These are phyloP conservation scores for Nettapus auritus DNA, from an alignment of 2,113 vertebrate species.

Conservation along the genomic window DNA sequence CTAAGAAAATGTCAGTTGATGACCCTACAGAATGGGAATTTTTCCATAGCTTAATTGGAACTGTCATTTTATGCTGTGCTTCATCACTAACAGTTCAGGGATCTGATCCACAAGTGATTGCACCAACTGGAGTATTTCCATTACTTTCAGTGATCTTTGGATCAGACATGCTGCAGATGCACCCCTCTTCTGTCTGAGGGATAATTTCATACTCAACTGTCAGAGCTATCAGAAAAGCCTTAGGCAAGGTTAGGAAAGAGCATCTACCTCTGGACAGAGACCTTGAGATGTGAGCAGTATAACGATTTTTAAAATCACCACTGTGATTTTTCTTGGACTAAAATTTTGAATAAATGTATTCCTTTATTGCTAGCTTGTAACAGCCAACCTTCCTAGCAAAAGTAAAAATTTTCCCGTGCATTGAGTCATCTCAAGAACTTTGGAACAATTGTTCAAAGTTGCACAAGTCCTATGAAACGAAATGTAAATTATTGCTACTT, in stretches of 20 bases:
- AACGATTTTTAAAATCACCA: background rate
- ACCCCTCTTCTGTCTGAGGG: background rate
- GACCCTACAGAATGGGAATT: conserved; percentile 19
- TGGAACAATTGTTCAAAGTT: background rate
- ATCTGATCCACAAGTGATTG: background rate
- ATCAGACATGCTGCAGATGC: conserved; percentile 10
- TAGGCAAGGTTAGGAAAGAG: background rate
- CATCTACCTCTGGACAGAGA: background rate
- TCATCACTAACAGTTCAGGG: conserved; percentile 9
- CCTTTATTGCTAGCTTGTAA: background rate
- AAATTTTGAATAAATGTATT: background rate
- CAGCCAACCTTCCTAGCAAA: background rate
- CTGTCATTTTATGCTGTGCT: conserved; percentile 14
- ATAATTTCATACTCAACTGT: background rate
- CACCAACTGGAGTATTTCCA: conserved; percentile 12
- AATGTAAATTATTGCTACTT: background rate
- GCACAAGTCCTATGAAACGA: background rate
- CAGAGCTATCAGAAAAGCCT: background rate
- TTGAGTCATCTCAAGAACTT: background rate
- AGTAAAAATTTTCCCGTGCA: background rate
- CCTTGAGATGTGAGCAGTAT: background rate
- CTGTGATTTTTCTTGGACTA: background rate
- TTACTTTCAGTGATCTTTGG: conserved; percentile 5
- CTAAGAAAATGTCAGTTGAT: background rate
- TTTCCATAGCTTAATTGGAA: conserved; percentile 34